phyloP scores from a whole-genome alignment of 2,113 vertebrate species.

The Redunca redunca region DNA sequence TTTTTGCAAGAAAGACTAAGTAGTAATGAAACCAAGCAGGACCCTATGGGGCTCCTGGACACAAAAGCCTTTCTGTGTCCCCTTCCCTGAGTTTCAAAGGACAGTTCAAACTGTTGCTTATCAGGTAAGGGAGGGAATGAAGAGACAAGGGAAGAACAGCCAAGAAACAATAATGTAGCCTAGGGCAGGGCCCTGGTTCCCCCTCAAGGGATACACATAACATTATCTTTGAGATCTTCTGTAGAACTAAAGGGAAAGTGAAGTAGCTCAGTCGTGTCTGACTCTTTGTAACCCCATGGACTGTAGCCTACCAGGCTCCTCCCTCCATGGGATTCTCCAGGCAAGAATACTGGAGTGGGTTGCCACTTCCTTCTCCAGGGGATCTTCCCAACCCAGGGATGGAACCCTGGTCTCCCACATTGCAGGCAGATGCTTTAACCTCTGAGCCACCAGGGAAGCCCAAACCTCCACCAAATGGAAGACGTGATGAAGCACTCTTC shows the following conservation, averaged over 20 bases:
- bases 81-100: neutral
- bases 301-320: too few species aligned
- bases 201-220: neutral
- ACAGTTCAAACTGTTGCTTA: neutral
- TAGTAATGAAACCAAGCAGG: neutral
- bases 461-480: neutral
- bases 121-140: neutral
- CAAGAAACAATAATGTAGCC: neutral
- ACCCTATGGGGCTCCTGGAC: neutral
- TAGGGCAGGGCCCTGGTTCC: neutral
- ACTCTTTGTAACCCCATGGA: too few species aligned
- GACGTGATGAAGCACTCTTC: neutral
- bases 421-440: too few species aligned
- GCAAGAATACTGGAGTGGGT: too few species aligned
- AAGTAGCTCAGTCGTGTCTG: too few species aligned
- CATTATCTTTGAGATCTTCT: neutral
- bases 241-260: neutral
- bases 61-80: neutral
- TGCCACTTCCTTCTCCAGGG: too few species aligned
- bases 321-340: too few species aligned
- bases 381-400: too few species aligned
- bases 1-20: neutral
- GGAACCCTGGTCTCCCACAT: too few species aligned
- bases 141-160: neutral
- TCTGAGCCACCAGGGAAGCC: too few species aligned